These are phyloP conservation scores for Dichetophora obliterata DNA, from an alignment of 2,888 invertebrate genomes.

Conservation along the genomic window DNA sequence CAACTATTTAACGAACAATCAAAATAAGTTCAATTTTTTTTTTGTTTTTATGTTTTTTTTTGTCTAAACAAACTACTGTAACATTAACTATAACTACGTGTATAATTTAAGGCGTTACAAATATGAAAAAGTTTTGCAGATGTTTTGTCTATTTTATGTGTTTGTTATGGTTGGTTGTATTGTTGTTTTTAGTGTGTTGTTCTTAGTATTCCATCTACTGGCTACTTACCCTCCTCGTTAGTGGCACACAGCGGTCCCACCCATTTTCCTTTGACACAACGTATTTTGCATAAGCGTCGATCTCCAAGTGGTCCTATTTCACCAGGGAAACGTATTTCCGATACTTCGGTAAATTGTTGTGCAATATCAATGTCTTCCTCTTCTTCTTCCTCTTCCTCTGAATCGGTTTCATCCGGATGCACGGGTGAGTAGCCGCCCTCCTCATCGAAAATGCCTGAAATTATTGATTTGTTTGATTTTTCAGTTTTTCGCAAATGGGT, in stretches of 20 bases:
- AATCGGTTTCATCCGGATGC: constrained; percentile 66
- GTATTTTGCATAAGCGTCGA: constrained; percentile 83
- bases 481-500: too few species aligned
- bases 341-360: constrained; percentile 69
- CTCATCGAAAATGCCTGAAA: constrained; percentile 64
- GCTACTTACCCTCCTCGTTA: constrained; percentile 77
- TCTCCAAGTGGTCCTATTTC: constrained; percentile 81
- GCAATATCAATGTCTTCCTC: constrained; percentile 67
- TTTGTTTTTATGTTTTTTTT: constrained; percentile 29
- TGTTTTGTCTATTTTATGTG: constrained; percentile 22
- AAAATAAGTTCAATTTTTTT: not conserved
- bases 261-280: constrained; percentile 88
- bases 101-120: constrained; percentile 16
- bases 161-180: constrained; percentile 39
- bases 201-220: constrained; percentile 24
- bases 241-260: constrained; percentile 85
- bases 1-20: not conserved
- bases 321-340: constrained; percentile 76
- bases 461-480: not conserved
- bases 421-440: constrained; percentile 66
- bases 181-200: constrained; percentile 40
- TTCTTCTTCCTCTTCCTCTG: constrained; percentile 67
- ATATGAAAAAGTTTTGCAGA: not conserved
- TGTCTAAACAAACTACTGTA: constrained; percentile 48
- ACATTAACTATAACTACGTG: not conserved